Base-by-base conservation (phyloP, 1,140 invertebrate genomes). In the Saccostrea glomerata region DNA sequence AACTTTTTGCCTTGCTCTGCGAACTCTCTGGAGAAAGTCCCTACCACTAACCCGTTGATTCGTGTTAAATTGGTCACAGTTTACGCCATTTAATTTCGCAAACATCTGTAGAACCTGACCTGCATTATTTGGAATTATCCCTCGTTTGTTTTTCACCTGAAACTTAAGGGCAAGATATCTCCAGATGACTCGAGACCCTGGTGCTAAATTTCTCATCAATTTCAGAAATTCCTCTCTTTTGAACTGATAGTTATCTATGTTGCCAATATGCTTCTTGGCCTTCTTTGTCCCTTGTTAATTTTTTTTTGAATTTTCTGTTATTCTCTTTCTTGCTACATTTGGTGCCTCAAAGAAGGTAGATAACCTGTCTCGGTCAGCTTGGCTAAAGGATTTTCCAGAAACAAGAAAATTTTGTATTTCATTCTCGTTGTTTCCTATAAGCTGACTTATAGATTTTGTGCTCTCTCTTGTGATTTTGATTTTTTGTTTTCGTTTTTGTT, bases 371-470 rank as follows among this genome's bases (percentile, higher is more conserved):
- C 84, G 5, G 20, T 60, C 56, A 58, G n/a, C 11, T 47, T 85
- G 47, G 54, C 40, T 55, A 30, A 25, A 85, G 1, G 84, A 85
- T 23, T 58, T 56, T 30, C 84, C 84, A 25, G 47, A 56, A 6
- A 20, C 56, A 36, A 85, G 55, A 85, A 85, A 85, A 17, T 54
- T 56, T 23, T 23, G 25, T 15, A 85, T 47, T 55, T 85, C 84
- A 56, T 56, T 60, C 4, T 58, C 84, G 55, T 85, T 60, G 11
- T 85, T 47, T 85, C 55, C 47, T 85, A 58, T 55, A 55, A 58
- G 25, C 20, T 55, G n/a, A 23, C n/a, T 55, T 2, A 84, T 84
- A 23, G 36, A 15, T 85, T 60, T 60, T 60, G 13, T 60, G 13
- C 13, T 60, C 13, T 60, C 58, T 60, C 58, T 60, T 15, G 58